These are phyloP conservation scores for Mobula birostris DNA, from an alignment of 2,113 vertebrate genomes.

Conservation along the genomic window DNA sequence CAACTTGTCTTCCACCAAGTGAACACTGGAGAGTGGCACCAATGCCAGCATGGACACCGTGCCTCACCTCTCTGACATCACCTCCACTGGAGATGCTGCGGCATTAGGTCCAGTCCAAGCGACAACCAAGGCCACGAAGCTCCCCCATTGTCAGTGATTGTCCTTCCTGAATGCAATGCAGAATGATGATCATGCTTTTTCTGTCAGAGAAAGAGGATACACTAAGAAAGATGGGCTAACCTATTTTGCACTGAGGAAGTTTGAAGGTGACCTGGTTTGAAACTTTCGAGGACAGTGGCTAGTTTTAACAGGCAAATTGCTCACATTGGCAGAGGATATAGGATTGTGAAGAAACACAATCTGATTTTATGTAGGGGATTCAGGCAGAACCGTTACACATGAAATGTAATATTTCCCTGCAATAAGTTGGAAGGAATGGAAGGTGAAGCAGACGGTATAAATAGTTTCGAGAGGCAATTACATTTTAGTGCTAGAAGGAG, in stretches of 20 bases:
- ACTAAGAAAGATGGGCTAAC: neutral
- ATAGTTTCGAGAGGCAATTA: neutral
- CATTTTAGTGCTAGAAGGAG: neutral
- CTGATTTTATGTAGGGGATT: neutral
- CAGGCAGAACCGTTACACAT: neutral
- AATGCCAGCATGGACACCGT: too few species aligned
- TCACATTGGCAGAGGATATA: neutral
- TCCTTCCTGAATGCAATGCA: neutral
- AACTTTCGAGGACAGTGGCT: neutral
- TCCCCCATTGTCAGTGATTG: too few species aligned
- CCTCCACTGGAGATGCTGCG: too few species aligned
- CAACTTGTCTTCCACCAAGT: too few species aligned
- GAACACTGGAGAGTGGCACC: too few species aligned
- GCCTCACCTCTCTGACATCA: too few species aligned
- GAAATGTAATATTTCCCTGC: neutral
- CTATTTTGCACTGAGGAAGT: neutral
- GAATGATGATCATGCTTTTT: neutral
- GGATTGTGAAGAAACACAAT: neutral
- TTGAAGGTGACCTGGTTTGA: conserved; percentile 1
- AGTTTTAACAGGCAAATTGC: neutral
- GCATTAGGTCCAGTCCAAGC: too few species aligned
- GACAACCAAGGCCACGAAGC: too few species aligned
- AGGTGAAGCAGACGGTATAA: neutral
- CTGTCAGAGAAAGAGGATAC: neutral
- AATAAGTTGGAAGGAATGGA: neutral